A percentile compares a stretch with the other conserved stretches of the same genome.
Conservation (phyloP, 1,140 invertebrate genomes). For the Bombus impatiens region DNA sequence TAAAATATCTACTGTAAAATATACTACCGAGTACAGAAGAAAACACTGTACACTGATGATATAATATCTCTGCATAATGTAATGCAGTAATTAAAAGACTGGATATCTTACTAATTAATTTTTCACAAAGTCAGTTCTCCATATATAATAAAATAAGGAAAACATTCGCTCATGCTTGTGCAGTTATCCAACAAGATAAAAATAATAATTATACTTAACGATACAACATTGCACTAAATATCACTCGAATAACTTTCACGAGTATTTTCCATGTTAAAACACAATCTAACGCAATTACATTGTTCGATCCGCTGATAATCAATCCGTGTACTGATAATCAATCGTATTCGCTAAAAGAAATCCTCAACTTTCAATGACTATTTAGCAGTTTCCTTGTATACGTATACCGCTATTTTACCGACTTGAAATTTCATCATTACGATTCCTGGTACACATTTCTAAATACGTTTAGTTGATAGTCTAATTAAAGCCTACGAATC, state of each 20-base stretch:
- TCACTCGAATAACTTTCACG: neutral
- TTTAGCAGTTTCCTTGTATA: constrained; percentile 24
- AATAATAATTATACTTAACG: constrained; percentile 26
- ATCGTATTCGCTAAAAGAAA: constrained; percentile 29
- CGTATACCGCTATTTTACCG: constrained; percentile 14
- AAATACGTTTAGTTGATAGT: constrained; percentile 54
- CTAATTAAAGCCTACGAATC: constrained; percentile 63
- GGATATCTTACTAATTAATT: neutral
- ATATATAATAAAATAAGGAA: neutral
- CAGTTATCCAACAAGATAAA: neutral
- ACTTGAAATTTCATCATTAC: constrained; percentile 21
- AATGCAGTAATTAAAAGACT: neutral
- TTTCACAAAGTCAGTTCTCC: neutral
- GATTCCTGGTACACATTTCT: constrained; percentile 30
- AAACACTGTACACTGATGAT: neutral
- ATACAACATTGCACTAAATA: constrained; percentile 25
- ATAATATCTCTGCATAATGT: neutral
- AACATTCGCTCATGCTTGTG: neutral
- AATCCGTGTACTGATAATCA: constrained; percentile 11
- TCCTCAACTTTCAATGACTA: constrained; percentile 35
- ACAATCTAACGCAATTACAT: neutral
- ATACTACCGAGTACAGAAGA: neutral
- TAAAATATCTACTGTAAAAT: neutral
- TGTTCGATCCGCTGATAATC: constrained; percentile 59
- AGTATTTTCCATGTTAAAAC: constrained; percentile 20